Conservation (phyloP, 2,797 vertebrate genomes). For the Ctenopoma kingsleyae region DNA sequence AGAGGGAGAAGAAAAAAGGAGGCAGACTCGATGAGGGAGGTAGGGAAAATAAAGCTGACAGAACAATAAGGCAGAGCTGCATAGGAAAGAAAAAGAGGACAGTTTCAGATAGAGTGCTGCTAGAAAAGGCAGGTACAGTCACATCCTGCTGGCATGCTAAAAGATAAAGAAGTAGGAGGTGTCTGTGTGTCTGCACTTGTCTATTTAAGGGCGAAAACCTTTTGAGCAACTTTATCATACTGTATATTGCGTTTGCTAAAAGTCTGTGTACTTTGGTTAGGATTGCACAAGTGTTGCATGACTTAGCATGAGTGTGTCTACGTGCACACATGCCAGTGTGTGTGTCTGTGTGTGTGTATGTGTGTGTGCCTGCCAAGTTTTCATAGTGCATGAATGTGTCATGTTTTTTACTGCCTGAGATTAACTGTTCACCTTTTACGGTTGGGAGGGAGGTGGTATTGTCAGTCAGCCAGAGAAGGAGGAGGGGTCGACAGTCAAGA, state of each 20-base stretch:
- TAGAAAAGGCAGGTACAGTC: constrained; percentile 79
- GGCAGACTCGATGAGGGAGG: constrained; percentile 76
- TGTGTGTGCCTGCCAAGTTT: constrained; percentile 54
- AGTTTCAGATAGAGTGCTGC: constrained; percentile 45
- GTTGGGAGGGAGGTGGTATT: constrained; percentile 79
- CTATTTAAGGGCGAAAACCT: constrained; percentile 39
- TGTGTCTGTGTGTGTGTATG: constrained; percentile 11
- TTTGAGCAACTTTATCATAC: constrained; percentile 39
- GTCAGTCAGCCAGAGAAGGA: constrained; percentile 78
- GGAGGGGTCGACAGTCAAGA: constrained; percentile 66
- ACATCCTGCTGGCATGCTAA: constrained; percentile 76
- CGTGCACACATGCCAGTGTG: constrained; percentile 29
- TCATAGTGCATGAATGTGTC: constrained; percentile 77
- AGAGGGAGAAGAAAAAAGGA: constrained; percentile 76
- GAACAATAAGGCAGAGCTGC: constrained; percentile 75
- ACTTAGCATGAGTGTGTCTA: constrained; percentile 45
- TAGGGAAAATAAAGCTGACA: constrained; percentile 74
- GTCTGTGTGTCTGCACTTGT: constrained; percentile 20
- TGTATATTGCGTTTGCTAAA: constrained; percentile 32
- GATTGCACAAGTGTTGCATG: constrained; percentile 57
- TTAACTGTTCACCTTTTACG: constrained; percentile 88
- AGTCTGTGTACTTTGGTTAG: constrained; percentile 36
- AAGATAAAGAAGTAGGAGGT: constrained; percentile 56
- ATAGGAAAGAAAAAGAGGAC: constrained; percentile 48
- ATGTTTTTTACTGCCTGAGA: constrained; percentile 79